These are phyloP conservation scores for Brienomyrus brachyistius DNA, from an alignment of 2,113 vertebrate genomes.

Conservation along the genomic window DNA sequence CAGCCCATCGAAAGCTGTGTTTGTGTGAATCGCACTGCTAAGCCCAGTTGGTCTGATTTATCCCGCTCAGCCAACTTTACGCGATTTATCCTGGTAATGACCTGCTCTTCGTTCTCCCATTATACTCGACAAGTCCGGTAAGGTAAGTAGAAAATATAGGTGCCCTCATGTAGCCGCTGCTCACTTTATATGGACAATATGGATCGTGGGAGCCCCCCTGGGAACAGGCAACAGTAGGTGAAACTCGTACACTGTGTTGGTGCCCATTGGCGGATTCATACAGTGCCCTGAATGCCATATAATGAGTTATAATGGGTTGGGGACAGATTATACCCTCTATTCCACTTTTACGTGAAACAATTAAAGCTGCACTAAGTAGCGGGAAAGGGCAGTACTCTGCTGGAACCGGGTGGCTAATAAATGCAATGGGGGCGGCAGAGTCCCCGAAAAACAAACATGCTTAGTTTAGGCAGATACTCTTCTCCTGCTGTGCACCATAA, in stretches of 20 bases:
- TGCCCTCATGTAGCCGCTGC: background rate
- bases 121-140: background rate
- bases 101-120: background rate
- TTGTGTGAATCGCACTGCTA: background rate
- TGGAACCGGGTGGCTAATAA: background rate
- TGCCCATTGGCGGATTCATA: background rate
- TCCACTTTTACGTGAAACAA: background rate
- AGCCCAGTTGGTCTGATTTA: background rate
- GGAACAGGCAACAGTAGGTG: background rate
- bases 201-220: background rate
- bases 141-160: constrained; percentile 8
- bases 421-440: background rate
- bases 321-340: background rate
- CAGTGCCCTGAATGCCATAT: background rate
- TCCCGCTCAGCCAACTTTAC: background rate
- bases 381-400: background rate
- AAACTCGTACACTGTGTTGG: background rate
- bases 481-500: constrained; percentile 9
- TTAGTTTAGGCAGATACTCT: background rate
- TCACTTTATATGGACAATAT: background rate
- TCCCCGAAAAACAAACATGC: background rate
- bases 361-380: background rate
- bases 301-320: background rate
- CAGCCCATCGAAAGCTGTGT: background rate
- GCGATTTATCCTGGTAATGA: constrained; percentile 10